Evolutionary conservation across 2,113 vertebrate species (phyloP).

Genomic region (Peromyscus maniculatus): DNA sequence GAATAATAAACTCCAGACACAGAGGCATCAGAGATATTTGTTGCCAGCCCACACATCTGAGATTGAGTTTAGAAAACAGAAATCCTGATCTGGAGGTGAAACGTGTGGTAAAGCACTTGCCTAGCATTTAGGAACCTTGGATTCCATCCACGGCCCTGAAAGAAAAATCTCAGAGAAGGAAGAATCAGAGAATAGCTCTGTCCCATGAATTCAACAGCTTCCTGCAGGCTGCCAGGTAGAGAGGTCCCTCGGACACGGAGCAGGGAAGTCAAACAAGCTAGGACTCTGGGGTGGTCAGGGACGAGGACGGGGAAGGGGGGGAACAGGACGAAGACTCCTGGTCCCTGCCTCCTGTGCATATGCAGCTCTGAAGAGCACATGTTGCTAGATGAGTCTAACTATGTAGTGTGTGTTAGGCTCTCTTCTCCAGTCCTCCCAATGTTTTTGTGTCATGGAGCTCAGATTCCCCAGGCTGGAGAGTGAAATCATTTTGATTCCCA

Average conservation of each 20-base stretch:
- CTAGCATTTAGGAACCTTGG: not conserved
- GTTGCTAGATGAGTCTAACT: slow-evolving; percentile 67
- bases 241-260: not conserved
- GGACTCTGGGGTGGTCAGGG: not conserved
- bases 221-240: not conserved
- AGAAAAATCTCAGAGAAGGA: not conserved
- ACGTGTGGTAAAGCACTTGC: not conserved
- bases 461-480: slow-evolving; percentile 71
- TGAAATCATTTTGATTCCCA: slow-evolving; percentile 72
- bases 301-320: not conserved
- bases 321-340: not conserved
- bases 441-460: slow-evolving; percentile 70
- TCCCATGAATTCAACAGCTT: not conserved
- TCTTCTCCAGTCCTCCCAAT: not conserved
- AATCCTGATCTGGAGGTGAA: not conserved
- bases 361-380: not conserved
- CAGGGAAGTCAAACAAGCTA: not conserved
- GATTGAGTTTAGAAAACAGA: not conserved
- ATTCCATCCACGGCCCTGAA: not conserved
- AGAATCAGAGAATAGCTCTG: not conserved
- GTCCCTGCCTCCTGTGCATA: not conserved
- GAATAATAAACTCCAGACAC: not conserved
- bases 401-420: slow-evolving; percentile 37
- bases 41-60: not conserved
- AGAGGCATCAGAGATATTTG: not conserved